phyloP scores from a whole-genome alignment of 2,113 vertebrate species.

The Uria aalge region DNA sequence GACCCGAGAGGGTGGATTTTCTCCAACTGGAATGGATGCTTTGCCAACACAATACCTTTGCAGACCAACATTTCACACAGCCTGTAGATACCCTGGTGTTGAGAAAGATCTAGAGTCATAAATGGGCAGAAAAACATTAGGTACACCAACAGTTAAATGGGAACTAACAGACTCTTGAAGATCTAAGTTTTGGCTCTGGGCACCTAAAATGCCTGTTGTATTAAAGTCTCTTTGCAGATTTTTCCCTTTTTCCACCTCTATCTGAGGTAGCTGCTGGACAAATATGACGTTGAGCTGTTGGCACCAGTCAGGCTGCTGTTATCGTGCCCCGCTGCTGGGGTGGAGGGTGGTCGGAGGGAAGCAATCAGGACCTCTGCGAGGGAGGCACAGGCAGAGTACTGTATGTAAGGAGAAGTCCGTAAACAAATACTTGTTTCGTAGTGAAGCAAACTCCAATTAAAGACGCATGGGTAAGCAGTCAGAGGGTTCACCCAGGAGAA shows the following conservation, averaged over 20 bases:
- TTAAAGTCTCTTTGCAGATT: background rate
- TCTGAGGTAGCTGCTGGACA: background rate
- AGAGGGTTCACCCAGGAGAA: background rate
- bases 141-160: background rate
- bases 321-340: too few relatives aligned
- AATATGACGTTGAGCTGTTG: accelerated
- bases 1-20: background rate
- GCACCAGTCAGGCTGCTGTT: background rate
- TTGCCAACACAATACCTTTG: background rate
- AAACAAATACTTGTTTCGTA: background rate
- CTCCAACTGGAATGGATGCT: background rate
- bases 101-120: background rate
- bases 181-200: background rate
- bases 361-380: background rate
- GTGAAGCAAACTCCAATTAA: background rate
- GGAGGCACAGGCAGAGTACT: background rate
- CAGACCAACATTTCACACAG: background rate
- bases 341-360: background rate
- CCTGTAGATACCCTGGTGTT: background rate
- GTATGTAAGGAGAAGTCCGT: background rate
- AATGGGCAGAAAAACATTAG: background rate
- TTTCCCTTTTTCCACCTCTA: background rate
- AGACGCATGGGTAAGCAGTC: background rate
- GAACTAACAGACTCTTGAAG: background rate
- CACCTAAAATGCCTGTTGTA: background rate